These are phyloP conservation scores for Brachypteracias leptosomus DNA, from an alignment of 2,113 vertebrate genomes.

Conservation along the genomic window DNA sequence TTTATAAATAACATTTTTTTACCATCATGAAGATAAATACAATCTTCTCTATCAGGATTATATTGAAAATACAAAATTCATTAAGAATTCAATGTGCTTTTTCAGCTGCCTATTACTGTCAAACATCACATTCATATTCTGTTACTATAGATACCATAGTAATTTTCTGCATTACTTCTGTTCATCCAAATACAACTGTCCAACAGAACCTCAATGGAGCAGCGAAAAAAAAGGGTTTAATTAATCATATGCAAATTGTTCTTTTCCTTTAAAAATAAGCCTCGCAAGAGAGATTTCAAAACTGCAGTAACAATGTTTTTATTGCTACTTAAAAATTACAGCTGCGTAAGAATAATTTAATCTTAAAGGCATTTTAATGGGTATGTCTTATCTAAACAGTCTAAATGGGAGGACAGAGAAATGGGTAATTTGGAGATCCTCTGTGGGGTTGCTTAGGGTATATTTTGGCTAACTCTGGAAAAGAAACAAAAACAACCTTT, in stretches of 20 bases:
- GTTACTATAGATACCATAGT: slow-evolving; percentile 68
- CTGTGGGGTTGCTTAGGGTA: not conserved
- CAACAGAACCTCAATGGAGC: slow-evolving; percentile 65
- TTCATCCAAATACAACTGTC: slow-evolving; percentile 63
- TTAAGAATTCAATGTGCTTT: slow-evolving; percentile 41
- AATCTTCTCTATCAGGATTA: slow-evolving; percentile 37
- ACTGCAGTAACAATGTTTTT: slow-evolving; percentile 54
- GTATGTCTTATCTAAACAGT: slow-evolving; percentile 55
- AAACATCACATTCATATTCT: slow-evolving; percentile 55
- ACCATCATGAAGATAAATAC: slow-evolving; percentile 1
- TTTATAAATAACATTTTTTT: not conserved
- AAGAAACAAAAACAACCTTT: not conserved
- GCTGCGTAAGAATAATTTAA: slow-evolving; percentile 59
- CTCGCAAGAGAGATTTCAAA: slow-evolving; percentile 53
- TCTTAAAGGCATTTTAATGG: slow-evolving; percentile 50
- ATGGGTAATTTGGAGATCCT: slow-evolving; percentile 14
- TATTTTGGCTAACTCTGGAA: not conserved
- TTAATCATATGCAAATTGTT: slow-evolving; percentile 70
- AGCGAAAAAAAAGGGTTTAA: slow-evolving; percentile 65
- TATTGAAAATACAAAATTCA: slow-evolving; percentile 38
- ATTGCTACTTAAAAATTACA: slow-evolving; percentile 64
- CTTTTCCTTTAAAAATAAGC: slow-evolving; percentile 61
- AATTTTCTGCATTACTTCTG: slow-evolving; percentile 56
- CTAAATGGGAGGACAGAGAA: slow-evolving; percentile 41
- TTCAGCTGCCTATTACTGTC: slow-evolving; percentile 56